Conservation (phyloP, 2,888 invertebrate genomes). For the Camptogramma bilineatum region DNA sequence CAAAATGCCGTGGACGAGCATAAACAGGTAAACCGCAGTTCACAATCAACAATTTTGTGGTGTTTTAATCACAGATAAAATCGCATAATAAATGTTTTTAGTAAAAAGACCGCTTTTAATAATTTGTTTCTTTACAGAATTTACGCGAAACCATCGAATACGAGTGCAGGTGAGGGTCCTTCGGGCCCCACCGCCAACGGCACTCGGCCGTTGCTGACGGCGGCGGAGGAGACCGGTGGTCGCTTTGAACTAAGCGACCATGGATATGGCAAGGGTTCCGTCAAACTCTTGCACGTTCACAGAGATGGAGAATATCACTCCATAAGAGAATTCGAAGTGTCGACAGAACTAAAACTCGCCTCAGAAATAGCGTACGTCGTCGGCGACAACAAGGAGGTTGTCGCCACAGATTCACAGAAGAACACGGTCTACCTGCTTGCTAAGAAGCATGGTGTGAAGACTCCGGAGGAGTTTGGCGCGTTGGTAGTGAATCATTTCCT, state of each 20-base stretch:
- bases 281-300: slow-evolving; percentile 90
- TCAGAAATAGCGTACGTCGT: slow-evolving; percentile 89
- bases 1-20: slow-evolving; percentile 82
- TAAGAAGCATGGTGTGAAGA: slow-evolving; percentile 90
- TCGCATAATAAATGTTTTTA: not conserved
- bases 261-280: slow-evolving; percentile 90
- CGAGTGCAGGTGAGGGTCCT: slow-evolving; percentile 62
- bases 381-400: slow-evolving; percentile 92
- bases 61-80: not conserved
- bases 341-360: slow-evolving; percentile 89
- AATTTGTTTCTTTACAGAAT: slow-evolving; percentile 63
- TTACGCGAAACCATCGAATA: slow-evolving; percentile 80
- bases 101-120: not conserved
- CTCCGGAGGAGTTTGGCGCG: slow-evolving; percentile 91
- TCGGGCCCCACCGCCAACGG: slow-evolving; percentile 31
- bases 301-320: slow-evolving; percentile 88
- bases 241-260: slow-evolving; percentile 87
- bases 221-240: slow-evolving; percentile 76
- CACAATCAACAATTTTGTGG: not conserved
- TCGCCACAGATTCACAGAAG: slow-evolving; percentile 93
- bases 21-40: slow-evolving; percentile 69
- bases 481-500: slow-evolving; percentile 91
- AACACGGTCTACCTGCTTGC: slow-evolving; percentile 92
- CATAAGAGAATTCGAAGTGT: slow-evolving; percentile 90
- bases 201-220: slow-evolving; percentile 60